phyloP scores from a whole-genome alignment of 1,140 invertebrate species.

The Artemia franciscana region DNA sequence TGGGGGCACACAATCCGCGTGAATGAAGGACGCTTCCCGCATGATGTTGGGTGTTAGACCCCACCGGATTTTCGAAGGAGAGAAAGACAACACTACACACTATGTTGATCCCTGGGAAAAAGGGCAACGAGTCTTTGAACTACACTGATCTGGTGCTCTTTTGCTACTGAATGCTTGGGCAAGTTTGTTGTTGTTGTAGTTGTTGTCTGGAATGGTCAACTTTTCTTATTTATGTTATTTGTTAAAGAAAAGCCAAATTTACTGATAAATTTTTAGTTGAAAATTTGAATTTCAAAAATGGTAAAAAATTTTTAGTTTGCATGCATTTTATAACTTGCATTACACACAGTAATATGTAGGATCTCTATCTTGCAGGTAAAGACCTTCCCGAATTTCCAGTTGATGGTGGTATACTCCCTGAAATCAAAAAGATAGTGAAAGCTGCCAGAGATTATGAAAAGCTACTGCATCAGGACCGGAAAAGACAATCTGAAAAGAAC shows the following conservation, averaged over 20 bases:
- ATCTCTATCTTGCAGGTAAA: constrained; percentile 29
- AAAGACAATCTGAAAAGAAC: constrained; percentile 38
- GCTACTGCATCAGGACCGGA: constrained; percentile 37
- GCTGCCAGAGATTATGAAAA: constrained; percentile 54
- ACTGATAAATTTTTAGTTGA: not conserved
- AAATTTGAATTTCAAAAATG: not conserved
- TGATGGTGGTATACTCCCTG: constrained; percentile 34
- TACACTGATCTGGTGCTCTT: not conserved
- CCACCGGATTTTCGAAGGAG: no score
- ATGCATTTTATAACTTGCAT: not conserved
- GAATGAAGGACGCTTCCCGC: no score
- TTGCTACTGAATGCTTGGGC: no score
- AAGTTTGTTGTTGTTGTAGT: no score
- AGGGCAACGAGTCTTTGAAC: not conserved
- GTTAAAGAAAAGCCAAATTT: not conserved
- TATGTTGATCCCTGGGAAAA: not conserved
- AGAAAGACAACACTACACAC: not conserved
- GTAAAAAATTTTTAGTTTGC: not conserved
- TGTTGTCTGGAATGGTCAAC: no score
- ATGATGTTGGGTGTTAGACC: no score
- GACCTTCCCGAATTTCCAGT: constrained; percentile 63
- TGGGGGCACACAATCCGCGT: no score
- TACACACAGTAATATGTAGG: constrained; percentile 4
- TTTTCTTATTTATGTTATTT: not conserved
- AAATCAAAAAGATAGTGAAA: constrained; percentile 42